Conservation (phyloP, 1,140 invertebrate genomes). For the Paralvinella palmiformis region DNA sequence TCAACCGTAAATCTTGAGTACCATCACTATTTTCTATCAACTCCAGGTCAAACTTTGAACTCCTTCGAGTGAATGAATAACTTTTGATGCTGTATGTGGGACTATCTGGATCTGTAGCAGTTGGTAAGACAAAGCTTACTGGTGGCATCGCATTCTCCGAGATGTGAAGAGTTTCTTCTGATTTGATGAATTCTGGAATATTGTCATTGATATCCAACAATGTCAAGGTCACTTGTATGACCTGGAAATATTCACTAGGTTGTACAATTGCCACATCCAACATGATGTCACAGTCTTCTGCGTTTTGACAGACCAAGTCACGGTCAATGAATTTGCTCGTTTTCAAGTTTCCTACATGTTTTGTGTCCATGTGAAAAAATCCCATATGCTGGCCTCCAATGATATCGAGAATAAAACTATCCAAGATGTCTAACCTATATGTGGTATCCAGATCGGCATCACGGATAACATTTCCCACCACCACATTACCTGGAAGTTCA, state of each 20-base stretch:
- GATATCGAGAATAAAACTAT: constrained; percentile 7
- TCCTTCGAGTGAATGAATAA: not conserved
- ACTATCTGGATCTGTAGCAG: constrained; percentile 12
- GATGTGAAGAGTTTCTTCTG: not conserved
- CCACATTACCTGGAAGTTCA: no score
- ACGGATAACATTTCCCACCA: constrained; percentile 16
- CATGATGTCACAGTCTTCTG: not conserved
- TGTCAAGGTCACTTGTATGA: constrained; percentile 17
- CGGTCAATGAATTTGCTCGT: constrained; percentile 12
- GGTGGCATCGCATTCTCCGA: constrained; percentile 6
- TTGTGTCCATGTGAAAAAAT: not conserved
- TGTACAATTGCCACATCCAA: constrained; percentile 13
- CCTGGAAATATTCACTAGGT: constrained; percentile 8
- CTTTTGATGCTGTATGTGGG: constrained; percentile 3
- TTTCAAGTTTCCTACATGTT: constrained; percentile 3
- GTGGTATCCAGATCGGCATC: constrained; percentile 7
- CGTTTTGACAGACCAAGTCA: constrained; percentile 9
- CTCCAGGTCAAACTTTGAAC: constrained; percentile 11
- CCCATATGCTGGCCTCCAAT: not conserved
- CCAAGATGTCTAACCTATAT: not conserved
- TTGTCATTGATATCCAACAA: constrained; percentile 22
- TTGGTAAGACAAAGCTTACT: constrained; percentile 12
- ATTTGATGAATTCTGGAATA: constrained; percentile 9
- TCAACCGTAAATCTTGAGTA: constrained; percentile 13
- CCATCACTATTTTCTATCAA: constrained; percentile 17